Base-by-base conservation (phyloP, 2,797 vertebrate genomes). In the Paguma larvata region DNA sequence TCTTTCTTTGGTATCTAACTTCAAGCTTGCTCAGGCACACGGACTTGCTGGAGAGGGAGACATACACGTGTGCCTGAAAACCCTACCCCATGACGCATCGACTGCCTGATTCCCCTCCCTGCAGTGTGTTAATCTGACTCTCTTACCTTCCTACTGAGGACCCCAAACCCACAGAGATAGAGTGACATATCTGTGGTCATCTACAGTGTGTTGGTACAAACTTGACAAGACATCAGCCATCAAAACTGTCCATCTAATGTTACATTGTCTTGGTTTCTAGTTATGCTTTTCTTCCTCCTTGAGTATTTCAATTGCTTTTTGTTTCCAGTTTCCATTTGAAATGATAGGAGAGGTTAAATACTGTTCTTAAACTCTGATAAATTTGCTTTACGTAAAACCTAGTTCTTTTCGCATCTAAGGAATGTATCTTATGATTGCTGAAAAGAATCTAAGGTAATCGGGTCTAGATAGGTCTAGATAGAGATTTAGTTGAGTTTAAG, bases 401-500 rank as follows among this genome's bases (percentile, higher is more conserved):
- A 56, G 11, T 92, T 88, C n/a, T 97, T 94, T 63, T 25, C 6
- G 53, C 34, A 87, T 75, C 34, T 82, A 32, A 56, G 67, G 34
- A 83, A 56, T 75, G 5, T 67, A 38, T 77, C 48, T 91, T 32
- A 41, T 86, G 48, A 92, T 87, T 89, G 38, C 73, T 77, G 83
- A 79, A 93, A 91, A 89, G 44, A 95, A 65, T 94, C 85, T 87
- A 63, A 93, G 34, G 30, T 95, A 89, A 83, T 65, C 73, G 89
- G 32, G n/a, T 73, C 19, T 70, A 83, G 67, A 9, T 44, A 79
- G 32, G 30, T 13, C 94, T 94, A 93, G 91, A 89, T 93, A 84
- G 48, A 95, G 51, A 95, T 94, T 75, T 87, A 87, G 92, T 88
- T 85, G 72, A 94, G 82, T 78, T 90, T 92, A 94, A 96, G 48